These are phyloP conservation scores for Ancistrus triradiatus DNA, from an alignment of 2,113 vertebrate genomes.

Conservation along the genomic window DNA sequence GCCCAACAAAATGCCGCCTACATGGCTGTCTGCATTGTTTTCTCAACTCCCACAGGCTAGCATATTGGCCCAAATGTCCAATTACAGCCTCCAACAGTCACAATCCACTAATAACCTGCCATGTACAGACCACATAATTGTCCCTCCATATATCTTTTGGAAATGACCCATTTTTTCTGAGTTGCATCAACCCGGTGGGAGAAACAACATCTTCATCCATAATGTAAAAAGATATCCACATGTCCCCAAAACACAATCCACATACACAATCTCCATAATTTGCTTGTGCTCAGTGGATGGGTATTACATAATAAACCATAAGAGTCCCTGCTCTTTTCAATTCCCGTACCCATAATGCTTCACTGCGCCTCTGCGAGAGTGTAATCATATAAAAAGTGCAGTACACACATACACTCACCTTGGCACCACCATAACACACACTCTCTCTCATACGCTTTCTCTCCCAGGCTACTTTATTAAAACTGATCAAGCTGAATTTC, in stretches of 20 bases:
- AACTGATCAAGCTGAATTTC: slow-evolving; percentile 9
- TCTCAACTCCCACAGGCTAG: slow-evolving; percentile 22
- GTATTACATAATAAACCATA: slow-evolving; percentile 4
- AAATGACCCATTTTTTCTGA: neutral
- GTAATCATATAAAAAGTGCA: slow-evolving; percentile 17
- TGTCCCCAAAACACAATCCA: neutral
- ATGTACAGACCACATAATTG: slow-evolving; percentile 14
- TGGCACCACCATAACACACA: no score
- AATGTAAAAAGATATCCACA: no score
- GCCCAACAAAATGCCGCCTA: slow-evolving; percentile 25
- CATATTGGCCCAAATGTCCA: slow-evolving; percentile 16
- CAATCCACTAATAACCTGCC: slow-evolving; percentile 18
- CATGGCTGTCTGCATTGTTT: slow-evolving; percentile 11
- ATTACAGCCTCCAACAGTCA: slow-evolving; percentile 12
- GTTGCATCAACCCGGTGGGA: slow-evolving; percentile 19
- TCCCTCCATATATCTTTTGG: neutral
- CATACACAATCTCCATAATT: neutral
- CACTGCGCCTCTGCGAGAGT: neutral
- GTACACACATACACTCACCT: no score
- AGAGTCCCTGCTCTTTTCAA: slow-evolving; percentile 1
- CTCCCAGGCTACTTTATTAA: slow-evolving; percentile 23
- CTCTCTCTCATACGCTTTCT: no score
- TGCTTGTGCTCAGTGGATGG: neutral
- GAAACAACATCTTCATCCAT: no score
- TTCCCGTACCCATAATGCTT: neutral